Conservation (phyloP, 2,797 vertebrate species). For the Oophaga sylvatica region DNA sequence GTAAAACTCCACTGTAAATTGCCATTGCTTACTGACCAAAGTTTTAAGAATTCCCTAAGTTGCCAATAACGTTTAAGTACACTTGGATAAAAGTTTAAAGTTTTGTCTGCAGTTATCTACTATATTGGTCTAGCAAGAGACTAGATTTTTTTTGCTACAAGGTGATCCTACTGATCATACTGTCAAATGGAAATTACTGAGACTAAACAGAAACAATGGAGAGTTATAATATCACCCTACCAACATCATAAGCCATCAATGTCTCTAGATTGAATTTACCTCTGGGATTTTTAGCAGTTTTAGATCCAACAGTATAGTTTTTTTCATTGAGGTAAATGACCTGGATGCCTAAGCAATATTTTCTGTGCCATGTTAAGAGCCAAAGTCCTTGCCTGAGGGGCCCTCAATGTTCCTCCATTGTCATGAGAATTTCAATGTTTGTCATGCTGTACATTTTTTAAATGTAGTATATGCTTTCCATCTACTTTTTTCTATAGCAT, state of each 20-base stretch:
- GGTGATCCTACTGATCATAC: neutral
- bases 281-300: neutral
- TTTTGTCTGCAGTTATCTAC: neutral
- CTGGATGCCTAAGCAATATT: neutral
- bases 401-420: neutral
- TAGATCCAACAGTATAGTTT: neutral
- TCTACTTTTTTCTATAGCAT: neutral
- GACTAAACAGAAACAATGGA: neutral
- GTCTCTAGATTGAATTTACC: neutral
- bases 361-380: neutral
- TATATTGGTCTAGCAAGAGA: neutral
- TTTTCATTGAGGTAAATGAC: neutral
- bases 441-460: neutral
- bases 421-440: constrained; percentile 8
- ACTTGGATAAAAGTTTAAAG: neutral
- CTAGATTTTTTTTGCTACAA: neutral
- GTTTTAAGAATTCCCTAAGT: neutral
- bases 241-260: neutral
- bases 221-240: neutral
- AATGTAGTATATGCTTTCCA: constrained; percentile 10
- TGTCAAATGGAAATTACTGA: neutral
- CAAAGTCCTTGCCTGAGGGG: neutral
- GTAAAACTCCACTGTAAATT: too few species aligned
- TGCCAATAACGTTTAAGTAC: too few species aligned
- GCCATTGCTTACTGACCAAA: neutral